phyloP scores from a whole-genome alignment of 2,888 invertebrate species.

The Latheticus oryzae region DNA sequence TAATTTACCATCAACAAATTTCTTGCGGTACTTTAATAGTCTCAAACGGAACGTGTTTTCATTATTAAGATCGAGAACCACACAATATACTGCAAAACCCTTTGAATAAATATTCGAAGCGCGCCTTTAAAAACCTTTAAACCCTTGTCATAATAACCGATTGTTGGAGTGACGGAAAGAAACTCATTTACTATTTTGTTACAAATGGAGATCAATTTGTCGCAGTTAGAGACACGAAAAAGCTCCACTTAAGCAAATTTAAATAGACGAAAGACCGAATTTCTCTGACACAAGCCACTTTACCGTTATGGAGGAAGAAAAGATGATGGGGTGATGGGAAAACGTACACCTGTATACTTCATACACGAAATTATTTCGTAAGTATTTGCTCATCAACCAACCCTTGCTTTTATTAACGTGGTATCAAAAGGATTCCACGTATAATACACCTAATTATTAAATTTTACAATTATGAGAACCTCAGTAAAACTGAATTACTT shows the following conservation, averaged over 20 bases:
- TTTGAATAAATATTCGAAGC: conserved; percentile 28
- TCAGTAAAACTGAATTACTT: conserved; percentile 8
- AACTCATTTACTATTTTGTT: conserved; percentile 15
- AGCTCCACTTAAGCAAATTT: conserved; percentile 13
- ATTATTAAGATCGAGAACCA: conserved; percentile 24
- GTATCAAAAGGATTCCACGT: conserved; percentile 15
- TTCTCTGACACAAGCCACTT: conserved; percentile 12
- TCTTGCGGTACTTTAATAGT: conserved; percentile 20
- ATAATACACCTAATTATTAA: conserved; percentile 29
- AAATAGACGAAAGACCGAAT: conserved; percentile 13
- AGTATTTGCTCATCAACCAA: conserved; percentile 22
- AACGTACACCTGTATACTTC: conserved; percentile 16
- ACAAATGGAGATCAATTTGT: conserved; percentile 20
- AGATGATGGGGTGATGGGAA: conserved; percentile 22
- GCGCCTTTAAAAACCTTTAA: conserved; percentile 15
- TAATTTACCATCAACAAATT: conserved; percentile 36
- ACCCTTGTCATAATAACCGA: conserved; percentile 22
- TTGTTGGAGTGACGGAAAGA: conserved; percentile 12
- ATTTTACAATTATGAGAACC: conserved; percentile 24
- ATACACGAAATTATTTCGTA: conserved; percentile 9
- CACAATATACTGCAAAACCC: conserved; percentile 25
- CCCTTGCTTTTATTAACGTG: conserved; percentile 7
- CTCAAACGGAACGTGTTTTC: conserved; percentile 31
- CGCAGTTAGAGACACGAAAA: conserved; percentile 21
- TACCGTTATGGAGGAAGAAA: conserved; percentile 4